A percentile compares a stretch with the other conserved stretches of the same genome.
Evolutionary conservation across 53 echinoderm and acorn worm genomes (phyloP).

Genomic region (Stichopus horrens): DNA sequence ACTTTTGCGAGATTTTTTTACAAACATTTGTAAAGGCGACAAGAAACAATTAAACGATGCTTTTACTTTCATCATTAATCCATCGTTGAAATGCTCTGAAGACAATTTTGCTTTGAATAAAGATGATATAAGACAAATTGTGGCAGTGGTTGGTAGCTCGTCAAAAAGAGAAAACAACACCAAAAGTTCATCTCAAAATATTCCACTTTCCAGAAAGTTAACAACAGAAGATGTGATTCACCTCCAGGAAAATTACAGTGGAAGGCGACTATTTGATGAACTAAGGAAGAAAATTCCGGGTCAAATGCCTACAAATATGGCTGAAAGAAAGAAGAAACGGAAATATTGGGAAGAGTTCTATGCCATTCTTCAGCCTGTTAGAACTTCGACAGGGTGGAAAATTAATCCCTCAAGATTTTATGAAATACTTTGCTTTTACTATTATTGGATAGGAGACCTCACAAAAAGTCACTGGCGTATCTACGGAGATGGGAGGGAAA

Average conservation of each 20-base stretch:
- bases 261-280: not conserved
- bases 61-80: too few species aligned
- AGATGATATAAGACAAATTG: too few species aligned
- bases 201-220: too few species aligned
- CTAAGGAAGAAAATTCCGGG: not conserved
- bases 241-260: slow-evolving; percentile 11
- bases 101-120: not conserved
- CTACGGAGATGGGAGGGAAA: slow-evolving; percentile 11
- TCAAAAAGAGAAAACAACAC: too few species aligned
- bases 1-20: too few species aligned
- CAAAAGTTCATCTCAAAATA: too few species aligned
- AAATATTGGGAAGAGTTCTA: slow-evolving; percentile 41
- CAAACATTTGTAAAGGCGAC: too few species aligned
- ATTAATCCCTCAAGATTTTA: slow-evolving; percentile 27
- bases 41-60: too few species aligned
- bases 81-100: too few species aligned
- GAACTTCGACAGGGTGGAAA: not conserved
- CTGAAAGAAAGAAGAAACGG: slow-evolving; percentile 3
- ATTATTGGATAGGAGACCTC: not conserved
- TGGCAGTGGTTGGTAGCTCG: not conserved
- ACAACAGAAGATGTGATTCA: not conserved
- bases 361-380: slow-evolving; percentile 5
- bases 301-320: slow-evolving; percentile 1
- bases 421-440: slow-evolving; percentile 33
- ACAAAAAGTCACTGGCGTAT: not conserved